phyloP scores from a whole-genome alignment of 2,888 invertebrate species.

The Drosophila rubida region DNA sequence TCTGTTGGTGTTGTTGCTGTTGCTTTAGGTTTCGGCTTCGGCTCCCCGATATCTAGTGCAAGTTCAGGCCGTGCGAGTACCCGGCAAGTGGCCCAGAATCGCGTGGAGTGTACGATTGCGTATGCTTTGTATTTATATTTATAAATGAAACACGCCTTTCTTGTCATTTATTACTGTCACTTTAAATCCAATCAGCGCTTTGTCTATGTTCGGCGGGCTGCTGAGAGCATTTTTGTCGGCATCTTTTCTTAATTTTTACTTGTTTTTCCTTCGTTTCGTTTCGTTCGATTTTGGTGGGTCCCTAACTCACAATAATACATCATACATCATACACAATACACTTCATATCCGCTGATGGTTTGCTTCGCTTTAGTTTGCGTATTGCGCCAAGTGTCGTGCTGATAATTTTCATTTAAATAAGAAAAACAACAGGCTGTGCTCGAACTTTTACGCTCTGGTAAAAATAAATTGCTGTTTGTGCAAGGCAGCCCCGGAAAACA shows the following conservation, averaged over 20 bases:
- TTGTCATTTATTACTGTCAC: conserved; percentile 83
- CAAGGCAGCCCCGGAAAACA: conserved; percentile 21
- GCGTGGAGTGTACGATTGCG: conserved; percentile 22
- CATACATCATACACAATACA: conserved; percentile 31
- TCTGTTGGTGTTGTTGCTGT: too few species aligned
- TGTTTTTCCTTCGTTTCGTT: conserved; percentile 5
- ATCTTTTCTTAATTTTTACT: conserved; percentile 5
- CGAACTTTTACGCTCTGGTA: conserved; percentile 20
- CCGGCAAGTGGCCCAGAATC: conserved; percentile 15
- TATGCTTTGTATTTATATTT: conserved; percentile 65
- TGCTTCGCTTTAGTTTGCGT: conserved; percentile 19
- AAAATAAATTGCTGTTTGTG: conserved; percentile 53
- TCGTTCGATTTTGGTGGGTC: too few species aligned
- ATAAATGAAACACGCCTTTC: conserved; percentile 77
- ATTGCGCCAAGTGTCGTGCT: conserved; percentile 46
- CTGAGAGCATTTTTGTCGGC: conserved; percentile 19
- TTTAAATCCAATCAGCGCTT: conserved; percentile 82
- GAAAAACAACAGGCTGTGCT: conserved; percentile 36
- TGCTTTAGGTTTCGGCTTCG: not conserved
- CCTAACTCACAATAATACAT: conserved; percentile 34
- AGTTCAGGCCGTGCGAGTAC: conserved; percentile 38
- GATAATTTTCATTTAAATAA: conserved; percentile 58
- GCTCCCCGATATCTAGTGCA: conserved; percentile 35
- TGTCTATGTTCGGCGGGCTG: conserved; percentile 63
- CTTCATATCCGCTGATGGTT: conserved; percentile 39